Evolutionary conservation across 2,113 vertebrate genomes (phyloP), one percentile per base, ranked within the genome.

Genomic region (Catharus minimus): DNA sequence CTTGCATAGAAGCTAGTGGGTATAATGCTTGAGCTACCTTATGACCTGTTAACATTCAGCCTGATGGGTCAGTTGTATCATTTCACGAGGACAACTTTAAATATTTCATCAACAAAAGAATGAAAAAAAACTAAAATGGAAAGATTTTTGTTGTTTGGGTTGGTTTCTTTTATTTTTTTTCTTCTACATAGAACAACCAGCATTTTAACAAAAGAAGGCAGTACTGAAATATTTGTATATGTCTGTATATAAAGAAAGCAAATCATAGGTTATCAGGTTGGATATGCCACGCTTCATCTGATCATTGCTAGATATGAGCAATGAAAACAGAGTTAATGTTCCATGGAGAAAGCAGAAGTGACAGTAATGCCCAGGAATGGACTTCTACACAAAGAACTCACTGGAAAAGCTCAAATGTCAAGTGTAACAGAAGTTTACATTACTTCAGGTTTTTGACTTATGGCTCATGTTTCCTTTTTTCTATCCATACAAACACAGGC

Each of bases 311-410:
- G 55, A 96, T 86, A 56, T 89, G 79, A 96, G 93, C 88, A 91
- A 85, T 41, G 72, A 91, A 89, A 97, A 90, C 75, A 95, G 89
- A 97, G 46, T 82, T 88, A 94, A 95, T 80, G 84, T 85, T 82
- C 91, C 82, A 81, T 92, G 86, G 57, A 24, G 43, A 91, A 91
- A 92, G 50, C 68, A 76, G 77, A 94, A 94, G 55, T 93, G 90
- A 95, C 88, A 95, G 66, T 61, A 93, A 96, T 88, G 61, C 49
- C 57, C 72, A 95, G 61, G 68, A 96, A 94, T 84, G 75, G 64
- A 92, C 79, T 95, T 94, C 68, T 80, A 67, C n/a, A 93, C 68
- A 94, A 95, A 96, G 77, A 77, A 82, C 79, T 95, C 80, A 36
- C 73, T 64, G 84, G 61, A 80, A 86, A 89, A 94, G 86, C 82